Percentiles rank a stretch among this genome's conserved stretches.
Conservation (phyloP, 2,888 invertebrate species). For the Drosophila histrio region DNA sequence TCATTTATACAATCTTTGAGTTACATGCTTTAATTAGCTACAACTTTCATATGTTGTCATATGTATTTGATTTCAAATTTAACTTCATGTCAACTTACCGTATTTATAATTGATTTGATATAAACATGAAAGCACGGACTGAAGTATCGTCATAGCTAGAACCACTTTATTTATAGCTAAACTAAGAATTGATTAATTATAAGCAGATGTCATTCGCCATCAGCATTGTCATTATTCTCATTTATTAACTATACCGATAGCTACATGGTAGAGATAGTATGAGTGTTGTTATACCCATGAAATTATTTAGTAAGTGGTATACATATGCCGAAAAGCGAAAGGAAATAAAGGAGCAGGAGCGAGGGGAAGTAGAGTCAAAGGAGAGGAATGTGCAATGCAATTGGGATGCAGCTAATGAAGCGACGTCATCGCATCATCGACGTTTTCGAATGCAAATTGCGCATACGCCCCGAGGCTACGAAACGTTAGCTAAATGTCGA, state of each 20-base stretch:
- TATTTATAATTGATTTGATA: background rate
- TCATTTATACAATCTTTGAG: too few species aligned
- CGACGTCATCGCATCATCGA: constrained; percentile 37
- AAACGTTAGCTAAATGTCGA: constrained; percentile 48
- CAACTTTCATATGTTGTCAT: background rate
- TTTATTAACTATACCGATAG: background rate
- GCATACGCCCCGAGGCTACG: constrained; percentile 42
- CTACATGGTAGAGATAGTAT: background rate
- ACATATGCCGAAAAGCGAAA: background rate
- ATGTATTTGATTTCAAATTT: background rate
- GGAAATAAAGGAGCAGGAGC: too few species aligned
- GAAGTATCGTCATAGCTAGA: background rate
- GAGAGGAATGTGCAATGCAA: background rate
- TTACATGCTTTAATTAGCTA: too few species aligned
- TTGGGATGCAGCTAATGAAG: constrained; percentile 23
- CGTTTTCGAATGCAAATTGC: constrained; percentile 62
- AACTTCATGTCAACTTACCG: background rate
- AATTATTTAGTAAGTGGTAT: background rate
- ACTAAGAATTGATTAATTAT: background rate
- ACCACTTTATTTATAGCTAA: background rate
- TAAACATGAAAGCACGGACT: background rate
- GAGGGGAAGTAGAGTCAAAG: background rate
- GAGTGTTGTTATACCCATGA: background rate
- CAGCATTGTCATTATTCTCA: too few species aligned
- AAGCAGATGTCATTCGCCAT: too few species aligned